A percentile compares a stretch with the other conserved stretches of the same genome.
Conservation (phyloP, 2,888 invertebrate genomes). For the Electrophaes corylata region DNA sequence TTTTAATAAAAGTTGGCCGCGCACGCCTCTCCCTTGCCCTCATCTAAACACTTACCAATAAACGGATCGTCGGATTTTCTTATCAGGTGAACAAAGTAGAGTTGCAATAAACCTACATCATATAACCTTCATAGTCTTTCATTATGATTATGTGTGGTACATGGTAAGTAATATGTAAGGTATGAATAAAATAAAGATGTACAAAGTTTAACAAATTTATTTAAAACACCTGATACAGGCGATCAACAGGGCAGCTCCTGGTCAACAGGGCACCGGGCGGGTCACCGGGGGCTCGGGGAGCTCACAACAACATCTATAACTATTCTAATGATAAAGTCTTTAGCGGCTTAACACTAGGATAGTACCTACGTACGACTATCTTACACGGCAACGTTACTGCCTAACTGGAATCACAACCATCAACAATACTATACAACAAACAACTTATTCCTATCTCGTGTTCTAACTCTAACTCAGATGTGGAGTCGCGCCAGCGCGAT, state of each 20-base stretch:
- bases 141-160: too few relatives aligned
- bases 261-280: too few relatives aligned
- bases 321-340: constrained; percentile 30
- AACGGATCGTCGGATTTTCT: too few relatives aligned
- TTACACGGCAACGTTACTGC: constrained; percentile 13
- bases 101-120: too few relatives aligned
- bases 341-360: constrained; percentile 17
- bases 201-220: constrained; percentile 27
- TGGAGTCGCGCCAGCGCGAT: constrained; percentile 29
- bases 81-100: too few relatives aligned
- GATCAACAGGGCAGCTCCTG: too few relatives aligned
- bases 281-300: constrained; percentile 16
- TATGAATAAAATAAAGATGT: constrained; percentile 3
- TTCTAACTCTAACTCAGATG: not conserved
- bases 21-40: too few relatives aligned
- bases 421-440: constrained; percentile 11
- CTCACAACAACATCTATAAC: constrained; percentile 19
- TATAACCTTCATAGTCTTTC: too few relatives aligned
- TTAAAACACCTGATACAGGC: constrained; percentile 39
- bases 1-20: too few relatives aligned
- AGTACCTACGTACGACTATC: too few relatives aligned
- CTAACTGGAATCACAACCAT: constrained; percentile 30
- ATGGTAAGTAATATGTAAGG: too few relatives aligned
- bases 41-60: too few relatives aligned
- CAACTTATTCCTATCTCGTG: not conserved